phyloP scores from a whole-genome alignment of 2,113 vertebrate genomes.

The Circaetus cinerascens region DNA sequence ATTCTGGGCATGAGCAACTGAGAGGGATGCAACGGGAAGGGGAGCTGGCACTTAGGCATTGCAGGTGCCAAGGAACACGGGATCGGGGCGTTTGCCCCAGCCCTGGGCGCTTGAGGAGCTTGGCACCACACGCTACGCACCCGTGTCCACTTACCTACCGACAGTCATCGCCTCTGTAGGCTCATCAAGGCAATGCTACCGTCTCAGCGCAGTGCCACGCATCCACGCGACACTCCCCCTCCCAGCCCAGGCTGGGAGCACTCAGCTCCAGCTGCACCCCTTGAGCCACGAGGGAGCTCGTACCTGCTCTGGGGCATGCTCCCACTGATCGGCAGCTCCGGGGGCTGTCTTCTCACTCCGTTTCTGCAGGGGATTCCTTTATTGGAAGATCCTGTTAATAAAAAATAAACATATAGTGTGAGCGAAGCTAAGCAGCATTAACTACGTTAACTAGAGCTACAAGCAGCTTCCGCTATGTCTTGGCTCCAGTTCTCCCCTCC shows the following conservation, averaged over 20 bases:
- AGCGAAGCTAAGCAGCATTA: not conserved
- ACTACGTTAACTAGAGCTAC: not conserved
- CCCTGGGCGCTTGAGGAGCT: fast-evolving
- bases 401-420: fast-evolving
- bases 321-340: fast-evolving
- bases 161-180: fast-evolving
- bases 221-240: fast-evolving
- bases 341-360: fast-evolving
- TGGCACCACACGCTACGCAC: fast-evolving
- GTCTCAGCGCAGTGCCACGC: too few species aligned
- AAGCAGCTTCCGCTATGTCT: not conserved
- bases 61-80: fast-evolving
- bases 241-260: not conserved
- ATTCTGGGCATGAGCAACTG: fast-evolving
- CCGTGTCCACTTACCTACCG: fast-evolving
- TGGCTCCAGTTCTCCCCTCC: constrained; percentile 3
- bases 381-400: not conserved
- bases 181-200: not conserved
- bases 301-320: not conserved
- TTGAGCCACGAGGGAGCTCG: fast-evolving
- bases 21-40: not conserved
- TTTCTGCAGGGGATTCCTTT: not conserved
- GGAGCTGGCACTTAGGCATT: not conserved
- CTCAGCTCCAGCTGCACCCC: not conserved
- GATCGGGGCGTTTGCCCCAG: not conserved